Evolutionary conservation across 2,797 vertebrate genomes (phyloP).

Genomic region (Gymnopithys bicolor): DNA sequence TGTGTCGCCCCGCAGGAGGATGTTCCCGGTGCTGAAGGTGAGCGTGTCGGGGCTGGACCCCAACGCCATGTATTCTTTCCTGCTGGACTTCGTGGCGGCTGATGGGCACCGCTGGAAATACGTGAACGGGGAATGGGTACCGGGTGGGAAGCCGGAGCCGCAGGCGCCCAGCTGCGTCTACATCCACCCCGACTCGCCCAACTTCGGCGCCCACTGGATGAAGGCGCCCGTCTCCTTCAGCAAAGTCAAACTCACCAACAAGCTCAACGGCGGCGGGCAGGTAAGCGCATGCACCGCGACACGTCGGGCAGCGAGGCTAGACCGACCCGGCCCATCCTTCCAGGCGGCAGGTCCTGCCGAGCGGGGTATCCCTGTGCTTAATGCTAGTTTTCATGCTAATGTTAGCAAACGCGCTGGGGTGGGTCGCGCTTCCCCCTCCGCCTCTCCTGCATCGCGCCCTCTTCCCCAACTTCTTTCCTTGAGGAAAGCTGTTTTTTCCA

Average conservation of each 20-base stretch:
- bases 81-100: constrained; percentile 83
- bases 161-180: constrained; percentile 86
- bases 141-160: constrained; percentile 84
- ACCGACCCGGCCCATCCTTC: no score
- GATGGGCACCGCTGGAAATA: constrained; percentile 86
- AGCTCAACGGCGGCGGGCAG: constrained; percentile 86
- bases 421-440: fast-evolving
- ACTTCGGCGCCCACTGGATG: constrained; percentile 87
- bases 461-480: fast-evolving
- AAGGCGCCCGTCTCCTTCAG: constrained; percentile 84
- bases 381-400: fast-evolving
- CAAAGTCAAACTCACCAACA: constrained; percentile 87
- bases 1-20: constrained; percentile 75
- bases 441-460: fast-evolving
- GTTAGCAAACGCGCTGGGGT: fast-evolving
- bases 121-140: constrained; percentile 87
- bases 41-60: constrained; percentile 83
- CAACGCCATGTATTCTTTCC: constrained; percentile 85
- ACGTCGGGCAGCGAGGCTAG: no score
- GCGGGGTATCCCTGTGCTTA: no score
- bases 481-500: no score
- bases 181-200: constrained; percentile 85
- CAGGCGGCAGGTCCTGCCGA: neutral
- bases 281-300: neutral
- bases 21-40: constrained; percentile 86